Conservation (phyloP, 23 tunicate species). For the Ascidia mentula region DNA sequence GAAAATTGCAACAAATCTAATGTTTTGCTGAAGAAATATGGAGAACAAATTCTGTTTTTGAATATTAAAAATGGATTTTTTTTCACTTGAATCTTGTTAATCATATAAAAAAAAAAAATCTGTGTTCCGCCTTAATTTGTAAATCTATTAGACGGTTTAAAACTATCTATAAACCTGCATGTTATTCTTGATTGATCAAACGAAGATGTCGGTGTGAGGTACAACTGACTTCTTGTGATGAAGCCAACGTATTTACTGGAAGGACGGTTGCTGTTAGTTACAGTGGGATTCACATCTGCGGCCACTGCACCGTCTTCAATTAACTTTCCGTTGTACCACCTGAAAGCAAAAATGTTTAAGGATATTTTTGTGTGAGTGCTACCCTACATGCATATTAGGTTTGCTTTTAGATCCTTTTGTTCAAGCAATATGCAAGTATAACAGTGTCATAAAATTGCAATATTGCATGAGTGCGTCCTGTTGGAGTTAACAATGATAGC, state of each 20-base stretch:
- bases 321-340: background rate
- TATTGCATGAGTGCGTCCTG: too few species aligned
- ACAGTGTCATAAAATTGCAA: too few species aligned
- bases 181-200: slow-evolving; percentile 33
- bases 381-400: too few species aligned
- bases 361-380: too few species aligned
- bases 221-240: slow-evolving; percentile 38
- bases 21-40: too few species aligned
- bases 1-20: too few species aligned
- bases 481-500: too few species aligned
- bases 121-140: background rate
- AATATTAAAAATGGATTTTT: background rate
- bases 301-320: background rate
- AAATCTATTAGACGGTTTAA: background rate
- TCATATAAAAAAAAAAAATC: background rate
- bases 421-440: too few species aligned
- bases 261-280: background rate
- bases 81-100: background rate
- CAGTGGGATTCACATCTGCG: background rate
- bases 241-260: slow-evolving; percentile 15
- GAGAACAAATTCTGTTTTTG: too few species aligned
- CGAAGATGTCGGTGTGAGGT: slow-evolving; percentile 17
- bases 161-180: slow-evolving; percentile 54
- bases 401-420: too few species aligned
- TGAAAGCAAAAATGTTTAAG: too few species aligned